Evolutionary conservation across 37 sponge, comb jelly and placozoan species (phyloP).

Genomic region (Crambe crambe): DNA sequence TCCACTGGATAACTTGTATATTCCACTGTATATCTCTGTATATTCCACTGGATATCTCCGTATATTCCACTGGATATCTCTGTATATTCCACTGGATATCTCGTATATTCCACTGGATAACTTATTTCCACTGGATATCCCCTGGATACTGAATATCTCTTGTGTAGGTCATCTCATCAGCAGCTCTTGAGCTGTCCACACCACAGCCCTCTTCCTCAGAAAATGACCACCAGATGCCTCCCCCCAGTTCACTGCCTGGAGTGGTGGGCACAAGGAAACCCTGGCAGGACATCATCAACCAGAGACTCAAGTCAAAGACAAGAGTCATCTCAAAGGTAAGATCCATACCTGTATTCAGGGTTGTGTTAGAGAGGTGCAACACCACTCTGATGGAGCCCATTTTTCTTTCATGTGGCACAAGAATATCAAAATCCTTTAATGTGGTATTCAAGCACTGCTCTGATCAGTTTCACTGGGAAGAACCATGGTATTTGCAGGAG

Average conservation of each 20-base stretch:
- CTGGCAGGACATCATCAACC: constrained; percentile 51
- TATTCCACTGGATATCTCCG: not conserved
- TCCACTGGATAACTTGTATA: no score
- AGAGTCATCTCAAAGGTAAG: constrained; percentile 64
- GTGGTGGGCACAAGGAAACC: constrained; percentile 17
- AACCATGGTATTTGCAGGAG: no score
- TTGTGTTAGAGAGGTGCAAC: no score
- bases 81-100: not conserved
- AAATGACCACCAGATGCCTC: no score
- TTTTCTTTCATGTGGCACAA: no score
- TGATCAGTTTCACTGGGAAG: no score
- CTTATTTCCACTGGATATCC: not conserved
- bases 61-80: not conserved
- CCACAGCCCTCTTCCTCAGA: constrained; percentile 15
- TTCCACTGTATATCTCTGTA: no score
- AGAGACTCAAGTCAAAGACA: constrained; percentile 77
- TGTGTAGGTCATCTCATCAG: constrained; percentile 52
- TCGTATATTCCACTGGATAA: not conserved
- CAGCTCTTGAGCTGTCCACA: constrained; percentile 60
- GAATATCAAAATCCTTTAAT: no score
- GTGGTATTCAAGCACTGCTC: no score
- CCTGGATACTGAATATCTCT: no score
- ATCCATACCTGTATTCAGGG: no score
- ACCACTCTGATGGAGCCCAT: no score
- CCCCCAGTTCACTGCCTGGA: not conserved